phyloP scores from a whole-genome alignment of 2,113 vertebrate genomes.

The Onychorhynchus coronatus region DNA sequence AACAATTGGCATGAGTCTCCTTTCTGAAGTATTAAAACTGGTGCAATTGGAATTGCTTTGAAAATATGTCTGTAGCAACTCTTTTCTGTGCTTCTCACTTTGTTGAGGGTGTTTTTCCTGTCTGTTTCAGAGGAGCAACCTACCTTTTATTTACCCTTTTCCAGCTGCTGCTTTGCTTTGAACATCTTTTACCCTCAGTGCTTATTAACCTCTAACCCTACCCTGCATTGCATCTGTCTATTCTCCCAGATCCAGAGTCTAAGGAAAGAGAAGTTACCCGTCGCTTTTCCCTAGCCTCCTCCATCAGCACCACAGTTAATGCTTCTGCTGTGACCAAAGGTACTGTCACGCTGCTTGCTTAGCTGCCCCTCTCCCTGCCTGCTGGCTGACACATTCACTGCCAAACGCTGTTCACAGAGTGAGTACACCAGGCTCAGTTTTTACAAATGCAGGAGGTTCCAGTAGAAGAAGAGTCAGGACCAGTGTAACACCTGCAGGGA shows the following conservation, averaged over 20 bases:
- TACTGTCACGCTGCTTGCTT: conserved; percentile 67
- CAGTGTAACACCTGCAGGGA: not conserved
- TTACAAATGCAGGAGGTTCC: not conserved
- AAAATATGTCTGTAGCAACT: not conserved
- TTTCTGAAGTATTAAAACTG: not conserved
- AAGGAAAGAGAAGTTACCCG: conserved; percentile 84
- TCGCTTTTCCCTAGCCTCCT: conserved; percentile 90
- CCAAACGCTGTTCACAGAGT: not conserved
- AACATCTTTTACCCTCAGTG: conserved; percentile 11
- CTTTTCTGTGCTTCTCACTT: not conserved
- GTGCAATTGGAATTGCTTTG: not conserved
- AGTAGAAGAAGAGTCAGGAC: not conserved
- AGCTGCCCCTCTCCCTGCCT: not conserved
- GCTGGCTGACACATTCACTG: not conserved
- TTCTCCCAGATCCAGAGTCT: conserved; percentile 76
- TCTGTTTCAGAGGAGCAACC: not conserved
- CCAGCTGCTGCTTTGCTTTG: conserved; percentile 41
- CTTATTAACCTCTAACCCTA: conserved; percentile 58
- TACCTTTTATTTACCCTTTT: not conserved
- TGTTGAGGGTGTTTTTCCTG: not conserved
- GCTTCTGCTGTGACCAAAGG: conserved; percentile 85
- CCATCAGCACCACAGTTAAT: conserved; percentile 77
- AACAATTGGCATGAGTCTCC: not conserved
- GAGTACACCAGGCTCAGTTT: not conserved
- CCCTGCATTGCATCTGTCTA: conserved; percentile 66